A percentile compares a stretch with the other conserved stretches of the same genome.
Evolutionary conservation across 2,888 invertebrate species (phyloP).

Genomic region (Ochropleura leucogaster): DNA sequence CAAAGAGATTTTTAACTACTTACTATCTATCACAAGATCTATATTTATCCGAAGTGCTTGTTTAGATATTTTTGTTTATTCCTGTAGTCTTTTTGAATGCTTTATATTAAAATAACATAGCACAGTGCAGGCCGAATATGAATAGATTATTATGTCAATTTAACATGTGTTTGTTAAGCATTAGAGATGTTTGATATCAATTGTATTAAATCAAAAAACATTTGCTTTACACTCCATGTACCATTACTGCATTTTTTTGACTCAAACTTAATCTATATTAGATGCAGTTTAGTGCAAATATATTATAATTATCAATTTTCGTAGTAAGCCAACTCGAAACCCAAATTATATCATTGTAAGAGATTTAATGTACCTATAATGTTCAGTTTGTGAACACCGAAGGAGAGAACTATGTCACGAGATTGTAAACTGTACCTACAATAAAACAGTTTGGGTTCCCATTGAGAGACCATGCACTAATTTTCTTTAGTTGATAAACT

Average conservation of each 20-base stretch:
- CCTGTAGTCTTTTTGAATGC: neutral
- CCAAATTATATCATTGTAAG: neutral
- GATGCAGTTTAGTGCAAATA: slow-evolving; percentile 7
- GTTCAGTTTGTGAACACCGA: too few relatives aligned
- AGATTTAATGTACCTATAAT: neutral
- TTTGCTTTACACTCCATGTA: neutral
- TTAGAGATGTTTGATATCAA: neutral
- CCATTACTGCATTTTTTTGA: neutral
- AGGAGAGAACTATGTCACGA: too few relatives aligned
- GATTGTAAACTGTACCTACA: too few relatives aligned
- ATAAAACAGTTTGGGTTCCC: too few relatives aligned
- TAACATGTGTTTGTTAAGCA: neutral
- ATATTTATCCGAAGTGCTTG: neutral
- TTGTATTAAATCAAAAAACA: neutral
- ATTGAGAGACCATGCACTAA: too few relatives aligned
- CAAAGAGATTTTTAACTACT: neutral
- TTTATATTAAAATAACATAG: neutral
- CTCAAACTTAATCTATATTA: neutral
- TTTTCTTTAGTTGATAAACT: too few relatives aligned
- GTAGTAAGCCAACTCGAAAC: neutral
- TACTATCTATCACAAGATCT: neutral
- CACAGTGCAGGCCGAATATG: neutral
- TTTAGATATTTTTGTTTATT: neutral
- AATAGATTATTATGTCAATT: slow-evolving; percentile 1
- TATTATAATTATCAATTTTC: slow-evolving; percentile 20